These are phyloP conservation scores for Muntiacus reevesi DNA, from an alignment of 2,113 vertebrate species.

Conservation along the genomic window DNA sequence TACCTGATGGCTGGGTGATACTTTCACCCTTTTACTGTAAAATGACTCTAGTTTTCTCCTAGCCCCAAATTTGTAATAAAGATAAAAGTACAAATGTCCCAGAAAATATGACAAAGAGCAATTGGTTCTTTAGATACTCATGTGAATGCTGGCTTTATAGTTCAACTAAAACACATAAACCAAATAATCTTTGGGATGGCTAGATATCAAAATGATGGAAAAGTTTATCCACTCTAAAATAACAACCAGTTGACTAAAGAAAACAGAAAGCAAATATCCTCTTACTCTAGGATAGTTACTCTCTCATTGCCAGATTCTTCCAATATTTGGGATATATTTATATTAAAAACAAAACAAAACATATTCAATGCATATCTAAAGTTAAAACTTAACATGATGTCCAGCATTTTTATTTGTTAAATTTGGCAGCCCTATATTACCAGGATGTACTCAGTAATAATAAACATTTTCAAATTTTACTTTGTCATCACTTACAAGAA, in stretches of 20 bases:
- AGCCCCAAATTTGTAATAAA: not conserved
- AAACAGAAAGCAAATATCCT: not conserved
- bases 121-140: not conserved
- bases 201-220: not conserved
- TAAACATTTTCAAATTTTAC: not conserved
- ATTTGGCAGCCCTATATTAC: not conserved
- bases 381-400: not conserved
- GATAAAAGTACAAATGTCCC: not conserved
- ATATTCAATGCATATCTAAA: not conserved
- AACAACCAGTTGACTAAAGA: not conserved
- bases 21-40: constrained; percentile 45
- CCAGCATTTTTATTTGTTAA: not conserved
- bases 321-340: not conserved
- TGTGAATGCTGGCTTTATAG: not conserved
- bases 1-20: constrained; percentile 44
- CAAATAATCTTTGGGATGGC: not conserved
- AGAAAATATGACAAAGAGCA: not conserved
- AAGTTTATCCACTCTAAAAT: not conserved
- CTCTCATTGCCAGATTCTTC: not conserved
- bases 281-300: not conserved
- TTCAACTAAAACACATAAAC: not conserved
- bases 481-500: not conserved
- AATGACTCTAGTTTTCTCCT: constrained; percentile 37
- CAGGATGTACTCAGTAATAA: not conserved
- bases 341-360: not conserved